These are phyloP conservation scores for Chionodraco myersi DNA, from an alignment of 2,113 vertebrate species.

Conservation along the genomic window DNA sequence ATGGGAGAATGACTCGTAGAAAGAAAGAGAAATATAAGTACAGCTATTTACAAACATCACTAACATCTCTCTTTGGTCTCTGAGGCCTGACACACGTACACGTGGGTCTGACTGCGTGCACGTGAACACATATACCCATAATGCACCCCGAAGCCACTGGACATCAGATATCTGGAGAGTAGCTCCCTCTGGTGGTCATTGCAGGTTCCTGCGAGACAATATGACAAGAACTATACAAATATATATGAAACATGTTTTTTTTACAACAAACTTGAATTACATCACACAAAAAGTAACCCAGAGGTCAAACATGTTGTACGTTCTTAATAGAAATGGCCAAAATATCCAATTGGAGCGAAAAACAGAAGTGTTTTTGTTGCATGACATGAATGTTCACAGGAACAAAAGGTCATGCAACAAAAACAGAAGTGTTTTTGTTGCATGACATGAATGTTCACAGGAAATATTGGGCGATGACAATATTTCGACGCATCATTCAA, in stretches of 20 bases:
- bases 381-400: too few relatives aligned
- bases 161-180: background rate
- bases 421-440: too few relatives aligned
- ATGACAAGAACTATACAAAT: background rate
- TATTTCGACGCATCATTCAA: background rate
- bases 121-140: background rate
- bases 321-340: background rate
- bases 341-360: background rate
- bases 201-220: background rate
- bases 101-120: background rate
- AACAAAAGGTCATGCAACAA: too few relatives aligned
- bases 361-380: background rate
- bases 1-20: too few relatives aligned
- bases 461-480: background rate
- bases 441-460: too few relatives aligned
- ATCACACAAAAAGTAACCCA: background rate
- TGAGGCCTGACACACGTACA: background rate
- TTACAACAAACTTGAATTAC: too few relatives aligned
- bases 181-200: constrained; percentile 39
- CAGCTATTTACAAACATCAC: too few relatives aligned
- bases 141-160: background rate
- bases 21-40: too few relatives aligned
- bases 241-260: too few relatives aligned
- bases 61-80: too few relatives aligned
- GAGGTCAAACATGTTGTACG: too few relatives aligned